phyloP scores from a whole-genome alignment of 2,888 invertebrate species.

The Baronia brevicornis region DNA sequence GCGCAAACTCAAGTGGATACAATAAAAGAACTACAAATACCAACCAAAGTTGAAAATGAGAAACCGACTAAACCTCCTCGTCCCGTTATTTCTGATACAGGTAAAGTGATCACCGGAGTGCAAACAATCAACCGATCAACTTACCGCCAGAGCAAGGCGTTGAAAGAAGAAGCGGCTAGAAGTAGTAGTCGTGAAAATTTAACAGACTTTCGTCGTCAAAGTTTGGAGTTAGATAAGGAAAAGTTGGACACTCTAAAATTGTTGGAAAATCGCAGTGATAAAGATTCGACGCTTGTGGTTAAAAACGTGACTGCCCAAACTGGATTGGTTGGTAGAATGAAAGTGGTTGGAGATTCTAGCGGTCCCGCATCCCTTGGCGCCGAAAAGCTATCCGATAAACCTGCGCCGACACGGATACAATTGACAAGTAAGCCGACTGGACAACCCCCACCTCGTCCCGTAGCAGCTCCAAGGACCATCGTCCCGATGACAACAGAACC shows the following conservation, averaged over 20 bases:
- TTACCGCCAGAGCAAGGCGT: conserved; percentile 67
- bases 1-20: conserved; percentile 32
- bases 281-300: conserved; percentile 47
- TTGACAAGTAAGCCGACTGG: conserved; percentile 56
- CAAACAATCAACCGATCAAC: conserved; percentile 78
- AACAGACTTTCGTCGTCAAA: conserved; percentile 65
- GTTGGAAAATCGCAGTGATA: conserved; percentile 25
- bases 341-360: conserved; percentile 47
- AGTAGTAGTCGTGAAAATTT: conserved; percentile 58
- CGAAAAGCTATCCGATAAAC: conserved; percentile 27
- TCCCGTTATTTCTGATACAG: conserved; percentile 68
- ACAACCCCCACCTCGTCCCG: conserved; percentile 71
- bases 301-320: conserved; percentile 61
- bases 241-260: conserved; percentile 43
- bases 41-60: conserved; percentile 48
- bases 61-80: conserved; percentile 80
- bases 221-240: conserved; percentile 73
- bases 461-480: conserved; percentile 64
- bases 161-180: conserved; percentile 58
- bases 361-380: conserved; percentile 54
- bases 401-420: conserved; percentile 26
- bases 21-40: conserved; percentile 28
- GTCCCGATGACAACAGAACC: conserved; percentile 35
- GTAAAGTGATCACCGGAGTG: conserved; percentile 68
- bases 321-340: conserved; percentile 58